These are phyloP conservation scores for Trichonephila inaurata DNA, from an alignment of 1,140 invertebrate species.

Conservation along the genomic window DNA sequence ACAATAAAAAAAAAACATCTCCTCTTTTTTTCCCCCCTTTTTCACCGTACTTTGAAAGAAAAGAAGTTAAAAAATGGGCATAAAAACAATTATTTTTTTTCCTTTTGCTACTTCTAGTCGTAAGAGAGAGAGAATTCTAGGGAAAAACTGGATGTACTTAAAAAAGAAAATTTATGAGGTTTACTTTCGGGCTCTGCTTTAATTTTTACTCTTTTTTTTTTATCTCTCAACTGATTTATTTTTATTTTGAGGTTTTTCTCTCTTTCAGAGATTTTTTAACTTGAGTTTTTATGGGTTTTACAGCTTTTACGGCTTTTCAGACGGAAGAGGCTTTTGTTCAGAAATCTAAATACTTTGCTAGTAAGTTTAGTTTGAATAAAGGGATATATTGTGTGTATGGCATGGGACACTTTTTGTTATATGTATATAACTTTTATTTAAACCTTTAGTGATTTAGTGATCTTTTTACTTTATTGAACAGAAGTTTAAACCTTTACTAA, in stretches of 20 bases:
- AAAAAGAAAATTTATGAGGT: constrained; percentile 37
- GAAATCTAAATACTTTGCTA: background rate
- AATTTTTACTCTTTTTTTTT: constrained; percentile 8
- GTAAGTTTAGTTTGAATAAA: background rate
- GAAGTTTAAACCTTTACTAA: background rate
- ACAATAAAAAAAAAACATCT: background rate
- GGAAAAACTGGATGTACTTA: background rate
- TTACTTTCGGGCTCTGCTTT: constrained; percentile 9
- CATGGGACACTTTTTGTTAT: background rate
- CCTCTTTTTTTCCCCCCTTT: background rate
- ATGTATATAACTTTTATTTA: background rate
- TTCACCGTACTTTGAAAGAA: background rate
- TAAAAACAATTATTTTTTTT: background rate
- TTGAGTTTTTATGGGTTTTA: background rate
- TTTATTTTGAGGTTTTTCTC: background rate
- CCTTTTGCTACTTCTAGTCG: background rate
- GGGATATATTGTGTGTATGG: too few species aligned
- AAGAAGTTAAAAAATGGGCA: background rate
- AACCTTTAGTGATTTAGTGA: background rate
- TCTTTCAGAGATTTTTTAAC: background rate
- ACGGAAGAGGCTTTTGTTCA: background rate
- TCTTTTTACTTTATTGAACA: background rate
- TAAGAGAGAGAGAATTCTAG: background rate
- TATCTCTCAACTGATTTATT: background rate
- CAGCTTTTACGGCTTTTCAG: background rate